Evolutionary conservation across 2,113 vertebrate genomes (phyloP), one percentile per base, ranked within the genome.

Genomic region (Ploceus nigricollis): DNA sequence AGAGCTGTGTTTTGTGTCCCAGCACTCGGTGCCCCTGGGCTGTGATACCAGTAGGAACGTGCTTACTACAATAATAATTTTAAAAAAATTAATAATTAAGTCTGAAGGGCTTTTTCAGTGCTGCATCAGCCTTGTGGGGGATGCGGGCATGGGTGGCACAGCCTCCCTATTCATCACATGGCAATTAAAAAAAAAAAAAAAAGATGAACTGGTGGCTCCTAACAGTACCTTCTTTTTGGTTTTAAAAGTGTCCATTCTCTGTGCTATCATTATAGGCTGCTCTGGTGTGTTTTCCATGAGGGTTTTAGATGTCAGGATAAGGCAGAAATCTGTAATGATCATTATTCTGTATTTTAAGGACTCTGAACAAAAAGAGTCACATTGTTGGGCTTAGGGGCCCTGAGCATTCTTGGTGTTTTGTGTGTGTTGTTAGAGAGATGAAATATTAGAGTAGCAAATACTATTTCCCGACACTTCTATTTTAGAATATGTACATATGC

Each of bases 331-430:
- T 45, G 27, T 93, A 82, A 57, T 40, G 64, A 75, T 72, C 83
- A 85, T 95, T 94, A 84, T 76, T 81, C 44, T 76, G 24, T 82
- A 27, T 80, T 69, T 84, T 89, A 58, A 85, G 37, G 57, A 85
- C 39, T 90, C 50, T 42, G 69, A 87, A 64, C 21, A 15, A 33
- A 71, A 87, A 39, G 40, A 39, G 40, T 66, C 50, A 14, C 40
- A 13, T 27, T 73, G 71, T 42, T 69, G 20, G 79, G 42, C 37
- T 47, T 10, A 35, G 23, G 11, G 65, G 5, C 35, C 56, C 22
- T 73, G 51, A 79, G 57, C 16, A 37, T 69, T 77, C 69, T 71
- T 45, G 30, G 44, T 2, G 1, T 75, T 78, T 73, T 64, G 5
- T 68, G 64, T 44, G 33, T 71, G 37, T 65, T 87, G 60, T 84